A percentile compares a stretch with the other conserved stretches of the same genome.
phyloP scores from a whole-genome alignment of 1,140 invertebrate species.

The Xylocopa sonorina region DNA sequence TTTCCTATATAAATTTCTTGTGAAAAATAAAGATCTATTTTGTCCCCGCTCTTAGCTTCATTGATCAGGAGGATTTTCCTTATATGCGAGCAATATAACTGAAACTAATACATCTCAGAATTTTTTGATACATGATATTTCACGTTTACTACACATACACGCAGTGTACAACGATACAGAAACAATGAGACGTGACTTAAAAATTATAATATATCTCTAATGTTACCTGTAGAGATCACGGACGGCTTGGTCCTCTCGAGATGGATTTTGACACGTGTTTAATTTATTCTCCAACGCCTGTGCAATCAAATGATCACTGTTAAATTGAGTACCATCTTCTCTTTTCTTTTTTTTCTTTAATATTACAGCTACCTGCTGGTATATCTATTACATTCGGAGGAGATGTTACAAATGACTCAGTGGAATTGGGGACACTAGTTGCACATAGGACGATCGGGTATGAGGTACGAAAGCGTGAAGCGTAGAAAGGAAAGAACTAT shows the following conservation, averaged over 20 bases:
- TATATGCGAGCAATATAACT: no score
- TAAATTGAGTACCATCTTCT: constrained; percentile 4
- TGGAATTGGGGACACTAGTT: not conserved
- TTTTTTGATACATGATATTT: constrained; percentile 57
- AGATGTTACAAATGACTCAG: not conserved
- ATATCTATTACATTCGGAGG: not conserved
- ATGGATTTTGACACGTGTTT: constrained; percentile 79
- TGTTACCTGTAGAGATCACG: constrained; percentile 82
- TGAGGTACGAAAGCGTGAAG: not conserved
- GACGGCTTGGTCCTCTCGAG: constrained; percentile 80
- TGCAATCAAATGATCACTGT: constrained; percentile 46
- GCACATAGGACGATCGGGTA: not conserved
- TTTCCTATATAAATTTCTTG: no score
- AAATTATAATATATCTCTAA: constrained; percentile 60
- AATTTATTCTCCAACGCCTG: constrained; percentile 81
- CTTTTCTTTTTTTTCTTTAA: not conserved
- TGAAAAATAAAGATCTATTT: no score
- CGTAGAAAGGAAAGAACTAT: constrained; percentile 14
- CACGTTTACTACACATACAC: constrained; percentile 36
- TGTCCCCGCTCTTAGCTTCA: no score
- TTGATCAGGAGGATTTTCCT: no score
- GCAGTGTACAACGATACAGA: constrained; percentile 43
- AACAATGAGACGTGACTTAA: constrained; percentile 54
- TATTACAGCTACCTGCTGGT: not conserved
- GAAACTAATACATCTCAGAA: not conserved